Evolutionary conservation across 2,113 vertebrate genomes (phyloP), one percentile per base, ranked within the genome.

Genomic region (Otocyon megalotis): DNA sequence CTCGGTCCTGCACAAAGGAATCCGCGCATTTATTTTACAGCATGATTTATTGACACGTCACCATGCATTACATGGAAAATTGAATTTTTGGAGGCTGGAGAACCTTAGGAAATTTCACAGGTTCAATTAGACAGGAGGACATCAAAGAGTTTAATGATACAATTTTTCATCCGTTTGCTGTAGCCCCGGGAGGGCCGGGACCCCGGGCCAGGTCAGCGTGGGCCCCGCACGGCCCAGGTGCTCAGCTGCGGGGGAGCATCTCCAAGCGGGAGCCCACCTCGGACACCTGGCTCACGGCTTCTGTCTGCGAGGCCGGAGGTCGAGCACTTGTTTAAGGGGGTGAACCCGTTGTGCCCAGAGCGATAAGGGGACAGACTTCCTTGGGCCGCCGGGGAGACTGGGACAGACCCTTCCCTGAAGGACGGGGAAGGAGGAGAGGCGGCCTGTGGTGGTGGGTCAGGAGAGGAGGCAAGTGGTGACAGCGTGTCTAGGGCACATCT

Each of bases 1-100:
- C 98, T 98, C 93, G 96, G 76, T 98, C 97, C 97, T 77, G 96
- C 98, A 97, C 96, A 98, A 85, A 98, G 98, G 97, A 92, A 98
- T 98, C 96, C 48, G 58, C 5, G 85, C 98, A 98, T 99, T 98
- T 99, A 98, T 98, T 98, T 98, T 98, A 76, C 96, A 97, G 94
- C 93, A 96, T 98, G 98, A 98, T 99, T 99, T 98, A 99, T 98
- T 98, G 98, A 98, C 1, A 35, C 22, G 83, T 97, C 98, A 96
- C 97, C 97, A 93, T 81, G 96, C 77, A 91, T 98, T 98, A 98
- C 87, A 98, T 98, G 96, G 98, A 98, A 99, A 98, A 98, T 98
- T 98, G 95, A 89, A 97, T 98, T 98, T 98, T 98, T 53, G 65
- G 88, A 96, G 95, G 94, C 63, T 98, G 84, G 97, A 98, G 97